phyloP scores from a whole-genome alignment of 1,140 invertebrate genomes.

The Eubasilissa regina region DNA sequence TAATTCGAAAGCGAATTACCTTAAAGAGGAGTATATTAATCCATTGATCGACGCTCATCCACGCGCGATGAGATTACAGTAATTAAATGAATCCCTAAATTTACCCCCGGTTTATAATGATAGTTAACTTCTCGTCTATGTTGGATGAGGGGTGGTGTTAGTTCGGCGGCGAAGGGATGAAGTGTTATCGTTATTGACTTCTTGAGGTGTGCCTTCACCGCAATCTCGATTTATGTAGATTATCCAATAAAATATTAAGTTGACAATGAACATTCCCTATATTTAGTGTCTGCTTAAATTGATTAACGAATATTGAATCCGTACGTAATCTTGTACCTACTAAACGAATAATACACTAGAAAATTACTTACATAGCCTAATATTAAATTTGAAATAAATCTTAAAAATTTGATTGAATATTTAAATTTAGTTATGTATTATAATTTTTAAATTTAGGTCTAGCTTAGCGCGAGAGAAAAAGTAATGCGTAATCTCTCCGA shows the following conservation, averaged over 20 bases:
- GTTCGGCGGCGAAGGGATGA: background rate
- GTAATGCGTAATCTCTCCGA: too few species aligned
- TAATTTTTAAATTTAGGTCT: too few species aligned
- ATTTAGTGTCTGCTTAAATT: too few species aligned
- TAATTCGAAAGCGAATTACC: constrained; percentile 42
- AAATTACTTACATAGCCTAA: too few species aligned
- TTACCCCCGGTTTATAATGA: constrained; percentile 44
- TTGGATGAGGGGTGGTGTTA: background rate
- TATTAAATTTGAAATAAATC: too few species aligned
- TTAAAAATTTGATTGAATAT: too few species aligned
- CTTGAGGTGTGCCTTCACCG: constrained; percentile 31
- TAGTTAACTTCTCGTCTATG: constrained; percentile 28
- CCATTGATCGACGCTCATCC: constrained; percentile 46
- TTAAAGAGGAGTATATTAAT: constrained; percentile 29
- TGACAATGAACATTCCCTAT: constrained; percentile 16
- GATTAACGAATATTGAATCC: too few species aligned
- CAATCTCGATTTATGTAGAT: constrained; percentile 43
- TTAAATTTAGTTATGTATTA: too few species aligned
- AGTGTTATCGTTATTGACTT: constrained; percentile 38
- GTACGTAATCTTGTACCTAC: too few species aligned
- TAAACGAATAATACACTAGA: too few species aligned
- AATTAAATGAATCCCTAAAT: constrained; percentile 46
- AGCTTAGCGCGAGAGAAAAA: too few species aligned
- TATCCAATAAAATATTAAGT: constrained; percentile 38
- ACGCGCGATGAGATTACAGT: constrained; percentile 42